These are phyloP conservation scores for Hafferia zeledoni DNA, from an alignment of 2,797 vertebrate genomes.

Conservation along the genomic window DNA sequence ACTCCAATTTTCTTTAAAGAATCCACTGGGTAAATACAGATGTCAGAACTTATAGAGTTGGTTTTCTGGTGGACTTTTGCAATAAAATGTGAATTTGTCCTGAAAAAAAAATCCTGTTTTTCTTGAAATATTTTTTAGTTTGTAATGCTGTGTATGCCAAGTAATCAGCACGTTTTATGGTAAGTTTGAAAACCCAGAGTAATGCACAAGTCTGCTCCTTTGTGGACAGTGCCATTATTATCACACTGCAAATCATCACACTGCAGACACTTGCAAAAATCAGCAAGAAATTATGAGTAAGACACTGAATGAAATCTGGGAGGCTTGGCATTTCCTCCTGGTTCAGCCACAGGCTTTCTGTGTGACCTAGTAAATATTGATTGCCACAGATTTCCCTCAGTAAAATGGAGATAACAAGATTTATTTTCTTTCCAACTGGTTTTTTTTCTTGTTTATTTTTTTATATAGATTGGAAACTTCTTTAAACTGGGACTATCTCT, in stretches of 20 bases:
- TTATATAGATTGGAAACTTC: not conserved
- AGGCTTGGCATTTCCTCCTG: constrained; percentile 11
- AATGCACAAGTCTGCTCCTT: not conserved
- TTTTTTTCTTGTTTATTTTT: not conserved
- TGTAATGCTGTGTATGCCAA: not conserved
- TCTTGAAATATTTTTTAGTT: not conserved
- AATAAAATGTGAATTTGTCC: not conserved
- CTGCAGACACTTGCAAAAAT: constrained; percentile 26
- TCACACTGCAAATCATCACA: constrained; percentile 23
- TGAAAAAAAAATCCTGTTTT: not conserved
- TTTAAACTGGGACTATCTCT: not conserved
- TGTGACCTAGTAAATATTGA: not conserved
- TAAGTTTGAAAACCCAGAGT: not conserved
- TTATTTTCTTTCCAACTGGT: not conserved
- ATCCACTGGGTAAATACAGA: not conserved
- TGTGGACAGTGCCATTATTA: not conserved
- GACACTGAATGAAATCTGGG: not conserved
- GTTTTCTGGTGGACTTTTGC: not conserved
- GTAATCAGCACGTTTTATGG: constrained; percentile 11
- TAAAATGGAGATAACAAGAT: not conserved
- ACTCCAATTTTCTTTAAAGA: not conserved
- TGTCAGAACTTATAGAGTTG: not conserved
- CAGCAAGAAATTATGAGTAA: constrained; percentile 32
- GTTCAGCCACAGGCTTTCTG: constrained; percentile 17
- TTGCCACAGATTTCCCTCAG: not conserved